Base-by-base conservation (phyloP, 1,140 invertebrate genomes). In the Goniozus legneri region DNA sequence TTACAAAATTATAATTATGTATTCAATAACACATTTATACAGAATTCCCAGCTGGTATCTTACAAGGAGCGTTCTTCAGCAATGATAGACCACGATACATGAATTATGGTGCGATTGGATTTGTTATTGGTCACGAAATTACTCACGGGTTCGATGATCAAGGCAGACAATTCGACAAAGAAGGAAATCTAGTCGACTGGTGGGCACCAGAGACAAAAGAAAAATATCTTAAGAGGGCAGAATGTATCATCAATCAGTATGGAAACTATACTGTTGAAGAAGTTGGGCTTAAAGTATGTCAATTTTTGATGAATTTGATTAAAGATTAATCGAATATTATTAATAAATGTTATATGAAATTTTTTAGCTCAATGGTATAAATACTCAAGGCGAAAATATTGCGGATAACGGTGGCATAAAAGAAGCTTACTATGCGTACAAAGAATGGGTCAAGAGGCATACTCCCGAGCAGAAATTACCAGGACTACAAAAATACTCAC, bases 61-160 rank as follows among this genome's bases (percentile, higher is more conserved):
- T 96, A 3, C 91, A 94, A 79, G 91, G 90, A 10, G 81, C 86
- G 15, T 95, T 95, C 76, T 95, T 92, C 69, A 84, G 82, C 34
- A 84, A 84, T 27, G 83, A 91, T 43, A 82, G 89, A 21, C 92
- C 92, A 2, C 84, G 84, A 49, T 95, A 94, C 58, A 85, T 95
- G 81, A 96, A 96, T 66, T 95, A 90, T 62, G 92, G 91, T 39
- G 89, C 88, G 8, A 92, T 96, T 60, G 92, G 92, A 4, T 92
- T 91, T 58, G 88, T 95, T 3, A 92, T 97, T 69, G 92, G 91
- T 1, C 92, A 95, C 62, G 92, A 97, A 79, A 91, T 97, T 34
- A 95, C 91, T 0, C 92, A 97, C 65, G 92, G 89, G 8, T 95
- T 95, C 65, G 92, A 95, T 73, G 91, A 94, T 67, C 85, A 91